Evolutionary conservation across 2,797 vertebrate species (phyloP), one percentile per base, ranked within the genome.

Genomic region (Caiman crocodilus): DNA sequence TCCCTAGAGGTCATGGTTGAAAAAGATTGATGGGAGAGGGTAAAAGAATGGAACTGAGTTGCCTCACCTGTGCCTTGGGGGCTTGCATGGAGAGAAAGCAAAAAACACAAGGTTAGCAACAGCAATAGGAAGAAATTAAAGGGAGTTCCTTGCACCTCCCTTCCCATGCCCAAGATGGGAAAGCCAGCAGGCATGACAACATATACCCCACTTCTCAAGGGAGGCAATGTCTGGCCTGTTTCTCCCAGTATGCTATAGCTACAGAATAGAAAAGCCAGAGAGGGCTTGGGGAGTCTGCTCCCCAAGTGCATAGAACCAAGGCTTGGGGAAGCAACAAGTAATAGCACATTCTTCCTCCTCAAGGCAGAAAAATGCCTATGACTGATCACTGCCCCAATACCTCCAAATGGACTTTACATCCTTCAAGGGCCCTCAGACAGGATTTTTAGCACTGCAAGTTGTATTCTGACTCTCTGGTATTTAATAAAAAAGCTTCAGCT

Each of bases 211-310:
- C 15, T 28, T 21, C 2, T 8, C 74, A 76, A 77, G 64, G 26
- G 5, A 90, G n/a, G 16, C 30, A 92, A 32, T 25, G 18, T 71
- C 12, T 35, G 63, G 76, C 50, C 79, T 89, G 79, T 76, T 84
- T 69, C 76, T 59, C 74, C 59, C 8, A 82, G 60, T 18, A 35
- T 35, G 76, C 73, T 28, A 75, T 1, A 65, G 71, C 30, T 90
- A 67, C 75, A 55, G 79, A 84, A 20, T 11, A 92, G 56, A 77
- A 88, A 77, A 64, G 69, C 63, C 76, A 86, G 71, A 6, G 67
- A 50, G 9, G 10, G 42, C 9, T 10, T 50, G 9, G 42, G 35
- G 69, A 28, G 79, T 76, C 78, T 80, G 58, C 30, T 80, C 4
- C 85, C 79, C 77, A 58, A 75, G 57, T 69, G 32, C 64, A 26